Evolutionary conservation across 2,888 invertebrate species (phyloP).

Genomic region (Caenorhabditis virilis): DNA sequence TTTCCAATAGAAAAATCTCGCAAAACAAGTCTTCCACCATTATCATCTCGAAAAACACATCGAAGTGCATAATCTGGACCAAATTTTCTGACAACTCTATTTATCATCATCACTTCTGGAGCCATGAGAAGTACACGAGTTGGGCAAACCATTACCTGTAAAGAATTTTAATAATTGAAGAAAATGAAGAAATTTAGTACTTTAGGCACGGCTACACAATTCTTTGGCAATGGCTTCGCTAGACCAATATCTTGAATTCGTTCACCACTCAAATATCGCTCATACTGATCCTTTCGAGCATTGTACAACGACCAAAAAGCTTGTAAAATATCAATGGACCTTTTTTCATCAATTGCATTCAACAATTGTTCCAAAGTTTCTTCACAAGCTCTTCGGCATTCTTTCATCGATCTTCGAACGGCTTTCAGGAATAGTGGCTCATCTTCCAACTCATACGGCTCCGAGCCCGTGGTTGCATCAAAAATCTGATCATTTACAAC

Average conservation of each 20-base stretch:
- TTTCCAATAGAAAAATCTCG: conserved; percentile 38
- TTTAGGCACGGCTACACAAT: conserved; percentile 46
- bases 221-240: conserved; percentile 38
- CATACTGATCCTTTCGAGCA: conserved; percentile 15
- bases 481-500: conserved; percentile 52
- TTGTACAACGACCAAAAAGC: conserved; percentile 43
- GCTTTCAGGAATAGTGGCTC: conserved; percentile 34
- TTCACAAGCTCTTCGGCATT: conserved; percentile 49
- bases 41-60: conserved; percentile 57
- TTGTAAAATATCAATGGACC: conserved; percentile 35
- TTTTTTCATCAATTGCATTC: conserved; percentile 51
- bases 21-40: conserved; percentile 36
- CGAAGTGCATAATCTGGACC: conserved; percentile 59
- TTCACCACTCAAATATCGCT: conserved; percentile 23
- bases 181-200: no score
- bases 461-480: conserved; percentile 12
- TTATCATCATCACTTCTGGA: conserved; percentile 66
- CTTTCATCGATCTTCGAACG: conserved; percentile 29
- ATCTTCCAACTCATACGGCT: conserved; percentile 6
- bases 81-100: conserved; percentile 59
- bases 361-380: conserved; percentile 54
- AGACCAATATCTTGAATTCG: conserved; percentile 23
- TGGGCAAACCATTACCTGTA: conserved; percentile 54
- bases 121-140: conserved; percentile 48
- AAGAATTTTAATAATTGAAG: conserved; percentile 5